phyloP scores from a whole-genome alignment of 2,797 vertebrate species.

The Catharus ustulatus region DNA sequence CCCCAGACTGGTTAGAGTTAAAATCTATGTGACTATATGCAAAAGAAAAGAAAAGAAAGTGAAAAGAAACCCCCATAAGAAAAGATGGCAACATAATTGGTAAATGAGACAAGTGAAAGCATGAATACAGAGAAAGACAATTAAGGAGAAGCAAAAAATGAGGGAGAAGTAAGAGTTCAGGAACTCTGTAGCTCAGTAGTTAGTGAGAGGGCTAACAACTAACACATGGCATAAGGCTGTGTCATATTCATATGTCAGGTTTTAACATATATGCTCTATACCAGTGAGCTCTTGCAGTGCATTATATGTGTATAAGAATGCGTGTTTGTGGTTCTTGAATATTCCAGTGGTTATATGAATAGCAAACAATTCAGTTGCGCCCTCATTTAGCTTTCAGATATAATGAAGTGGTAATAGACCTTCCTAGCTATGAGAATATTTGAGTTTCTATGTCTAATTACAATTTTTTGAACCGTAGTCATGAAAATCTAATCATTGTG shows the following conservation, averaged over 20 bases:
- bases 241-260: not conserved
- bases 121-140: not conserved
- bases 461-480: conserved; percentile 50
- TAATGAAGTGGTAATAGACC: conserved; percentile 55
- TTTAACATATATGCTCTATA: not conserved
- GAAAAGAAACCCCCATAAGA: not conserved
- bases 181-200: not conserved
- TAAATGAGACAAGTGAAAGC: not conserved
- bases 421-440: conserved; percentile 42
- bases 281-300: not conserved
- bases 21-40: not conserved
- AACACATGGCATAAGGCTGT: not conserved
- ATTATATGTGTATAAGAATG: not conserved
- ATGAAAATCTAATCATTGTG: conserved; percentile 53
- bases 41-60: not conserved
- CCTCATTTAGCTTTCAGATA: conserved; percentile 19
- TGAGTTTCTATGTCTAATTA: conserved; percentile 61
- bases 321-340: not conserved
- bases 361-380: not conserved
- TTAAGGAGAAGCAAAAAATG: not conserved
- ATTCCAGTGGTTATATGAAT: not conserved
- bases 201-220: not conserved
- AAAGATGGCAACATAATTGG: not conserved
- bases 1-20: not conserved
- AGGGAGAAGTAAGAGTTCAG: not conserved